Conservation (phyloP, 1,140 invertebrate genomes). For the Ips typographus region DNA sequence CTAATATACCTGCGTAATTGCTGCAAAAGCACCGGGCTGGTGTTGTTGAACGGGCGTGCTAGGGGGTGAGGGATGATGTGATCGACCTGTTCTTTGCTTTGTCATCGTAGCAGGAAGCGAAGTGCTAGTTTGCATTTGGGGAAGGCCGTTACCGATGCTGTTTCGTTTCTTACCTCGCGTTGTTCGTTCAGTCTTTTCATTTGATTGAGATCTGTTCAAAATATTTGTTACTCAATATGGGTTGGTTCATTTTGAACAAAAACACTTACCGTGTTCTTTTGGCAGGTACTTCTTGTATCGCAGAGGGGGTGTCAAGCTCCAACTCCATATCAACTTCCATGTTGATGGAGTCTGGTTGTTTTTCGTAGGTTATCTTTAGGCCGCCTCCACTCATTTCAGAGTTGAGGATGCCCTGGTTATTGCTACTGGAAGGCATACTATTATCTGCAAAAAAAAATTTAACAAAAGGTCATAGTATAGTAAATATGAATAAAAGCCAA, state of each 20-base stretch:
- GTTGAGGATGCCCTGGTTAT: constrained; percentile 41
- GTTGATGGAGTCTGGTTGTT: constrained; percentile 49
- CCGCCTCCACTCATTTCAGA: constrained; percentile 53
- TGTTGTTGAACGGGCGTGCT: not conserved
- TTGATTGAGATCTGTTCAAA: constrained; percentile 46
- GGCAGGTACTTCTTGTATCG: constrained; percentile 48
- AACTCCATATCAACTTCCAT: constrained; percentile 46
- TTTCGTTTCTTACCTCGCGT: constrained; percentile 46
- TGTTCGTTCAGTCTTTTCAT: constrained; percentile 47
- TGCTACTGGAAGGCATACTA: constrained; percentile 41
- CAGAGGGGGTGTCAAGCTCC: constrained; percentile 42
- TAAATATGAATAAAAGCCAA: not conserved
- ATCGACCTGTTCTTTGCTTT: constrained; percentile 28
- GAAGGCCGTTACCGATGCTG: constrained; percentile 23
- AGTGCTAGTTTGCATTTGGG: constrained; percentile 9
- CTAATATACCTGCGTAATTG: constrained; percentile 31
- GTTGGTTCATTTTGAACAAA: not conserved
- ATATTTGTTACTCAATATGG: not conserved
- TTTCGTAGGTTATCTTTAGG: constrained; percentile 57
- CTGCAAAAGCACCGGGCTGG: constrained; percentile 35
- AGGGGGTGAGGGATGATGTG: constrained; percentile 24
- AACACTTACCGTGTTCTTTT: constrained; percentile 52
- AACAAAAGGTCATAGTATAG: not conserved
- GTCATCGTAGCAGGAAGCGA: constrained; percentile 13
- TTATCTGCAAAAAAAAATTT: constrained; percentile 26